A percentile compares a stretch with the other conserved stretches of the same genome.
Evolutionary conservation across 2,797 vertebrate genomes (phyloP).

Genomic region (Mormyrops boulengeri): DNA sequence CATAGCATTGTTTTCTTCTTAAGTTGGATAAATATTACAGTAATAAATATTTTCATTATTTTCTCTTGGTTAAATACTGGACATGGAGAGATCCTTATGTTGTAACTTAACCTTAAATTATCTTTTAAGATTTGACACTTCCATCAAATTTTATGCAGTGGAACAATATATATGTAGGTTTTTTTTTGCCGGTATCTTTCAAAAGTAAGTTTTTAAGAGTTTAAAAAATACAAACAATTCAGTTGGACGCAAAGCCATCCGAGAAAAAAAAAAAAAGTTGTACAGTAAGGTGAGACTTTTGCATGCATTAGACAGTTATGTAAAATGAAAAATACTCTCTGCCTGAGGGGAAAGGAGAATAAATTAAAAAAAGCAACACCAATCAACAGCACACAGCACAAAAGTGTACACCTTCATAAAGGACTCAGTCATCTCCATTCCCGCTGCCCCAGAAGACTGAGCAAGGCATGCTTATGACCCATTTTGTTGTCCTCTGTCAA

Average conservation of each 20-base stretch:
- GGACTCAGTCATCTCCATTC: constrained; percentile 61
- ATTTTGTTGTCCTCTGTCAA: constrained; percentile 42
- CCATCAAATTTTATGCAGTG: constrained; percentile 52
- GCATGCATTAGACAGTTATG: constrained; percentile 64
- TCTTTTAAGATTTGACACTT: constrained; percentile 34
- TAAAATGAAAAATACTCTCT: constrained; percentile 47
- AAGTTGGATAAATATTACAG: constrained; percentile 53
- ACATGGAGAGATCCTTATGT: constrained; percentile 66
- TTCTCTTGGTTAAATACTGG: constrained; percentile 50
- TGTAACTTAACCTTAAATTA: constrained; percentile 46
- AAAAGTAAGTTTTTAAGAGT: constrained; percentile 33
- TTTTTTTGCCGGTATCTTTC: constrained; percentile 40
- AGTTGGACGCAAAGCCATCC: constrained; percentile 51
- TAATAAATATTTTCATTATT: constrained; percentile 34
- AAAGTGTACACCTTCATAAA: constrained; percentile 77
- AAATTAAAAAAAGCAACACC: constrained; percentile 67
- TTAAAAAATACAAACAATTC: constrained; percentile 52
- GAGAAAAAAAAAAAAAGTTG: constrained; percentile 35
- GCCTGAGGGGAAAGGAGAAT: constrained; percentile 38
- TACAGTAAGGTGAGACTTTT: constrained; percentile 56
- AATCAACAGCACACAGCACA: constrained; percentile 86
- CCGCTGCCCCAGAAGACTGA: constrained; percentile 72
- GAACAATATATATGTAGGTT: constrained; percentile 61
- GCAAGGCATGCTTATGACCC: constrained; percentile 93
- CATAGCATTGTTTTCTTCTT: constrained; percentile 33